phyloP scores from a whole-genome alignment of 2,797 vertebrate genomes.

The Hipposideros larvatus region DNA sequence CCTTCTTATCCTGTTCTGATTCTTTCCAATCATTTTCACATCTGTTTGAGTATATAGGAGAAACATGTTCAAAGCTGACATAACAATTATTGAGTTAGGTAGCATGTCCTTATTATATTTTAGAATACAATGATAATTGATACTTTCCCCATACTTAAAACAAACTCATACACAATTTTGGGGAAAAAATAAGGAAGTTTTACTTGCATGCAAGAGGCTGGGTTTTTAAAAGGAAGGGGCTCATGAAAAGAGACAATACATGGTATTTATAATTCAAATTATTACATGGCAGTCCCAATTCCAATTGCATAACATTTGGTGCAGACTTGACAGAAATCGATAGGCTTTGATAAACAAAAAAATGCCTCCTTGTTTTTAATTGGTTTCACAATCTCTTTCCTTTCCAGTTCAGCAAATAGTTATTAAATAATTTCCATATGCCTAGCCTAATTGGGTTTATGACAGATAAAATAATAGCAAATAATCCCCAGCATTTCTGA shows the following conservation, averaged over 20 bases:
- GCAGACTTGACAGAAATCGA: background rate
- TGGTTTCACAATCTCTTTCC: slow-evolving; percentile 41
- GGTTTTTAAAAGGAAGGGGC: background rate
- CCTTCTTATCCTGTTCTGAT: background rate
- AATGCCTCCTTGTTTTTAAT: slow-evolving; percentile 33
- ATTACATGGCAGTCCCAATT: background rate
- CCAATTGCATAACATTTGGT: background rate
- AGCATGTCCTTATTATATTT: background rate
- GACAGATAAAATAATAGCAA: slow-evolving; percentile 57
- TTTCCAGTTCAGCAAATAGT: slow-evolving; percentile 57
- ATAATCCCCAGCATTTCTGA: background rate
- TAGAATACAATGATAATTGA: background rate
- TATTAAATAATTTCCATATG: slow-evolving; percentile 31
- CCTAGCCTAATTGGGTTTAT: slow-evolving; percentile 45
- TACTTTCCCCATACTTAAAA: background rate
- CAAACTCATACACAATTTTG: background rate
- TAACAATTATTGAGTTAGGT: background rate
- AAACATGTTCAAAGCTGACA: background rate
- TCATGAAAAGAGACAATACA: background rate
- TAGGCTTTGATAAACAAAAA: slow-evolving; percentile 27
- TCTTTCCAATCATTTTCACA: background rate
- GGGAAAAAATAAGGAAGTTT: background rate
- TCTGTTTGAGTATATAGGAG: background rate
- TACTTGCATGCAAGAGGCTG: background rate
- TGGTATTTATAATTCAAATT: background rate